A percentile compares a stretch with the other conserved stretches of the same genome.
These are phyloP conservation scores for Odontamblyopus lacepedii DNA, from an alignment of 2,797 vertebrate species.

Conservation along the genomic window DNA sequence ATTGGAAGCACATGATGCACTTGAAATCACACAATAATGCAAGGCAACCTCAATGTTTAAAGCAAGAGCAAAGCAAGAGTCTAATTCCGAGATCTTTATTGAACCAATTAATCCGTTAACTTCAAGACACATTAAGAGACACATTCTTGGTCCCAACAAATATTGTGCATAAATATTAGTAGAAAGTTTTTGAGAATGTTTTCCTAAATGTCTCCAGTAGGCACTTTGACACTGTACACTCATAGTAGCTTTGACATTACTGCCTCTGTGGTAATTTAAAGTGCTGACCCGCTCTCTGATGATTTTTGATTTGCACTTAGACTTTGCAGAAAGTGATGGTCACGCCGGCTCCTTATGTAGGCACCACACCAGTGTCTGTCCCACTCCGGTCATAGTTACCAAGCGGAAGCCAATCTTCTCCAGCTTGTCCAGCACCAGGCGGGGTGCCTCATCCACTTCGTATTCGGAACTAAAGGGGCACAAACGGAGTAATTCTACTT, in stretches of 20 bases:
- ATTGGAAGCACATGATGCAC: constrained; percentile 33
- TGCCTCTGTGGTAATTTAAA: background rate
- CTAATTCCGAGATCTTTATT: no score
- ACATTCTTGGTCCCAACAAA: background rate
- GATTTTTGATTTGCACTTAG: background rate
- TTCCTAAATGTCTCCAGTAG: background rate
- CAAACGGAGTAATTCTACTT: constrained; percentile 53
- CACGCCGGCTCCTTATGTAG: constrained; percentile 83
- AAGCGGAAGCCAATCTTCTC: constrained; percentile 89
- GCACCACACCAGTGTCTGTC: constrained; percentile 97
- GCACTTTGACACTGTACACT: background rate
- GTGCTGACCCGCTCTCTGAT: background rate
- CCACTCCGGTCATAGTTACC: constrained; percentile 92
- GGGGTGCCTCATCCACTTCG: constrained; percentile 88
- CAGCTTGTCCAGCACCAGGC: constrained; percentile 92
- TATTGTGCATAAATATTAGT: background rate
- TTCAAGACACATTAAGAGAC: background rate
- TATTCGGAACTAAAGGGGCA: constrained; percentile 85
- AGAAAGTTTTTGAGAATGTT: background rate
- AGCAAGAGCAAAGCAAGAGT: constrained; percentile 1
- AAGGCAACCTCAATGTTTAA: constrained; percentile 14
- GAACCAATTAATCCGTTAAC: no score
- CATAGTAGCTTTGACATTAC: background rate
- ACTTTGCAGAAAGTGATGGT: constrained; percentile 7
- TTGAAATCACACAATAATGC: constrained; percentile 30